These are phyloP conservation scores for Achatina immaculata DNA, from an alignment of 1,140 invertebrate genomes.

Conservation along the genomic window DNA sequence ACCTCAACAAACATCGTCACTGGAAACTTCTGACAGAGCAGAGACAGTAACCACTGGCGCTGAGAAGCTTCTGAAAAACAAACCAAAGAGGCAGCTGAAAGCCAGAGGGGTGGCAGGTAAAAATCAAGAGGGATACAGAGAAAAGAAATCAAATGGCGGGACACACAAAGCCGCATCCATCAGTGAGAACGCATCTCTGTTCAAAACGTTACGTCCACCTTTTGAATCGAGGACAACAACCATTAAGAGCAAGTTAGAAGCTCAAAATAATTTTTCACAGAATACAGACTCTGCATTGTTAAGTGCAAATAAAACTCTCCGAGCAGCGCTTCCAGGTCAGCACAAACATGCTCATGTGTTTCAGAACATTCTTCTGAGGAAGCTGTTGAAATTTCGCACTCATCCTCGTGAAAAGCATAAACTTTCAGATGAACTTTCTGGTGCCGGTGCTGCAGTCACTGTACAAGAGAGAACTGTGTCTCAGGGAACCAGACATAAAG, in stretches of 20 bases:
- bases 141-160: too few relatives aligned
- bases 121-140: too few relatives aligned
- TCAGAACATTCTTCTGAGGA: background rate
- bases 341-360: background rate
- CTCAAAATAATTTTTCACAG: background rate
- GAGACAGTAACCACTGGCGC: too few relatives aligned
- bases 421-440: background rate
- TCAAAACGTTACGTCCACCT: background rate
- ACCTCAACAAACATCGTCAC: too few relatives aligned
- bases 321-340: background rate
- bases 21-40: too few relatives aligned
- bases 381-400: background rate
- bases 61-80: too few relatives aligned
- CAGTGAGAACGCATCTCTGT: too few relatives aligned
- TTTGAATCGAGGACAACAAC: background rate
- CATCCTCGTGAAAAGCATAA: background rate
- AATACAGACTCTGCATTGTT: background rate
- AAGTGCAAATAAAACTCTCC: background rate
- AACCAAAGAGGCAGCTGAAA: too few relatives aligned
- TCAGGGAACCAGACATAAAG: background rate
- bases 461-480: background rate
- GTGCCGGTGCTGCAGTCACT: background rate
- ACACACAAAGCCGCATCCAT: too few relatives aligned
- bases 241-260: background rate
- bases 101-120: too few relatives aligned